Evolutionary conservation across 53 echinoderm and acorn worm species (phyloP).

Genomic region (Actinopyga echinites): DNA sequence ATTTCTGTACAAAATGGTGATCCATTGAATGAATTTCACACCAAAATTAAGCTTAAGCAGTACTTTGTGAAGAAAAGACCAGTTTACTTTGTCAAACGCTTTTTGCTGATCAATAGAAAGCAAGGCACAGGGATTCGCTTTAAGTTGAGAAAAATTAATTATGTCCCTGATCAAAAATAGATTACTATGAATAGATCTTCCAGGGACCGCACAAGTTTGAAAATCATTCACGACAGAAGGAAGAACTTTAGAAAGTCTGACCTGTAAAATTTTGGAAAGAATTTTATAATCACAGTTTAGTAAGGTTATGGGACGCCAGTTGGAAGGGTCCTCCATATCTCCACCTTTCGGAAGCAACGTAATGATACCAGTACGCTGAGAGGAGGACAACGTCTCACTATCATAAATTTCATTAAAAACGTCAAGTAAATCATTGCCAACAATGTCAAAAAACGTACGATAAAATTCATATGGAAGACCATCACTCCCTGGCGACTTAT

Average conservation of each 20-base stretch:
- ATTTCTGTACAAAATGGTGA: constrained; percentile 50
- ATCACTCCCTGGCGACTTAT: constrained; percentile 62
- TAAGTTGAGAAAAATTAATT: constrained; percentile 1
- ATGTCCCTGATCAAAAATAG: constrained; percentile 57
- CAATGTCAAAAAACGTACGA: constrained; percentile 33
- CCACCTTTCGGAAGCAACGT: constrained; percentile 63
- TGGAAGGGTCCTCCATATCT: constrained; percentile 41
- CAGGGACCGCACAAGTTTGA: constrained; percentile 62
- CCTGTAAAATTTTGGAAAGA: constrained; percentile 48
- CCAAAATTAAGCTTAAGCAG: constrained; percentile 45
- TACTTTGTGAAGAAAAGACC: constrained; percentile 40
- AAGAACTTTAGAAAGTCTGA: constrained; percentile 33
- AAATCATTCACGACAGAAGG: constrained; percentile 27
- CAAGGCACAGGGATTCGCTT: constrained; percentile 24
- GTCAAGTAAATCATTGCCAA: constrained; percentile 54
- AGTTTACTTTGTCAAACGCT: constrained; percentile 61
- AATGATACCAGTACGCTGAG: constrained; percentile 56
- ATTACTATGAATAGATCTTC: constrained; percentile 59
- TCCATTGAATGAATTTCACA: constrained; percentile 32
- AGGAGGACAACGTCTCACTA: neutral
- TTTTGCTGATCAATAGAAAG: constrained; percentile 56
- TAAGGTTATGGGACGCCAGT: constrained; percentile 57
- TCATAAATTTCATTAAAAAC: too few species aligned
- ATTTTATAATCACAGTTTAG: constrained; percentile 65
- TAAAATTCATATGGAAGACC: constrained; percentile 58